Evolutionary conservation across 2,113 vertebrate genomes (phyloP), one percentile per base, ranked within the genome.

Genomic region (Tachuris rubrigastra): DNA sequence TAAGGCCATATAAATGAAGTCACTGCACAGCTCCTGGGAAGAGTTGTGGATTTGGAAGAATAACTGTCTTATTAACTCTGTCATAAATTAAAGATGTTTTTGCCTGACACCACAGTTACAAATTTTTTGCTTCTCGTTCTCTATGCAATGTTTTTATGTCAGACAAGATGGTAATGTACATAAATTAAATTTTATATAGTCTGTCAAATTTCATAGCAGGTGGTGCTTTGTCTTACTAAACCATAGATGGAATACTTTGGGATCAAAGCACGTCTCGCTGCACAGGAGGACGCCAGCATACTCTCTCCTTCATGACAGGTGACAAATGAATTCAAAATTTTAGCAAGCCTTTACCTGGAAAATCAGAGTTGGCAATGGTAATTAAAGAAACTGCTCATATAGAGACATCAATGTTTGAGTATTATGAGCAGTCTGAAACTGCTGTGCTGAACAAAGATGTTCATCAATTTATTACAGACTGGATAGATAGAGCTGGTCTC

Each of bases 341-440:
- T 50, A 66, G 39, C 42, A 66, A 89, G 42, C 62, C 25, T 96
- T 95, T 73, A 93, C 74, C 84, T 95, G 89, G 85, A 96, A 95
- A 94, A 95, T 93, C 78, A 73, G 81, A 94, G 91, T 52, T 96
- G 85, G 87, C 63, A 76, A 85, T 52, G 78, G 75, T 90, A 85
- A 85, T 89, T 91, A 91, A 90, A 85, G 74, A 58, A 89, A 30
- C 30, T 67, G 19, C 23, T 87, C 69, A 17, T 74, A 96, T 58
- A 83, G 39, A 96, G 91, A 79, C 56, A 68, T 83, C 87, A 90
- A 1, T 77, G 46, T n/a, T 49, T 59, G 41, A 79, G 47, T 37
- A 44, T 63, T 87, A 58, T 6, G 35, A 91, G 63, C 81, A 83
- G 58, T 14, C 27, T 83, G 87, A 89, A 53, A 73, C 66, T 73